Percentiles rank a stretch among this genome's conserved stretches.
Evolutionary conservation across 2,888 invertebrate genomes (phyloP).

Genomic region (Lymantria monacha): DNA sequence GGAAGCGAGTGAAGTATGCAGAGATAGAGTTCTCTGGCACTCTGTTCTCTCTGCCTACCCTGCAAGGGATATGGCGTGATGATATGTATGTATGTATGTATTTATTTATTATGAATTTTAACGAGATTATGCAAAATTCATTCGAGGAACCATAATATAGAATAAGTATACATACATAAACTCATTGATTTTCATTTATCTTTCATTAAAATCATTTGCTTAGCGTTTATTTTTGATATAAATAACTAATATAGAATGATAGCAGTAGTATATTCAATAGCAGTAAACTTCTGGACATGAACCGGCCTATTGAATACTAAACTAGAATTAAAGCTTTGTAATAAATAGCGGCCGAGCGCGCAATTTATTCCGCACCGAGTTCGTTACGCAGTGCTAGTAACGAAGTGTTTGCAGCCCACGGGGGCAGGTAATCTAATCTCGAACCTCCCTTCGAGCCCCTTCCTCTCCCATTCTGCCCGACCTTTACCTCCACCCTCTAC

Average conservation of each 20-base stretch:
- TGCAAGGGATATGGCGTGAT: too few relatives aligned
- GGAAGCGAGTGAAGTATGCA: too few relatives aligned
- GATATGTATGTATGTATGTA: too few relatives aligned
- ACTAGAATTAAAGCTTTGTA: slow-evolving; percentile 20
- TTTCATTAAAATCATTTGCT: too few relatives aligned
- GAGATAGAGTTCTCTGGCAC: too few relatives aligned
- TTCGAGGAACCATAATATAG: too few relatives aligned
- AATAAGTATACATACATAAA: too few relatives aligned
- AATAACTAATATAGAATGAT: background rate
- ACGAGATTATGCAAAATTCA: too few relatives aligned
- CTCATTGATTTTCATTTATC: too few relatives aligned
- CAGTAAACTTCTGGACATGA: slow-evolving; percentile 1
- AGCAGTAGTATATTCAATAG: background rate
- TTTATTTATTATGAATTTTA: too few relatives aligned
- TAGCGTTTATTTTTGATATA: too few relatives aligned
- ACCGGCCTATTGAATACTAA: slow-evolving; percentile 9
- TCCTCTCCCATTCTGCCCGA: slow-evolving; percentile 10
- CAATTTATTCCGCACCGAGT: slow-evolving; percentile 33
- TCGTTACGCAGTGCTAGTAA: slow-evolving; percentile 58
- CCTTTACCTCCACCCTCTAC: slow-evolving; percentile 4
- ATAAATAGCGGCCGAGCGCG: slow-evolving; percentile 25
- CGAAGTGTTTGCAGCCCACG: slow-evolving; percentile 75
- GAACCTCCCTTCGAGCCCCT: slow-evolving; percentile 25
- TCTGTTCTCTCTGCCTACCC: too few relatives aligned
- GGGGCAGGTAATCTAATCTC: slow-evolving; percentile 77